A percentile compares a stretch with the other conserved stretches of the same genome.
Evolutionary conservation across 2,113 vertebrate species (phyloP).

Genomic region (Apistogramma diplotaenia): DNA sequence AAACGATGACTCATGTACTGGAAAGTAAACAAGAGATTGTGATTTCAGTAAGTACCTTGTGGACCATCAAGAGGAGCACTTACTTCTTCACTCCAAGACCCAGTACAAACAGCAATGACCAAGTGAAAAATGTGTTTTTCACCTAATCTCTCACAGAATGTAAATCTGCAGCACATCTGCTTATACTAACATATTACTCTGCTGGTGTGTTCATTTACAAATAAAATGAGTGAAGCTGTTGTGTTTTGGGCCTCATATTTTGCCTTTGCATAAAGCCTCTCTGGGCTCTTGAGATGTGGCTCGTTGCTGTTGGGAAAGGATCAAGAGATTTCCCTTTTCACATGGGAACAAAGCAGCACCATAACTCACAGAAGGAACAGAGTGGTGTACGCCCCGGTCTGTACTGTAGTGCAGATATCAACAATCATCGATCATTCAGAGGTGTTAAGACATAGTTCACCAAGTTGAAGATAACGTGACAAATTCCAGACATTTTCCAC

Average conservation of each 20-base stretch:
- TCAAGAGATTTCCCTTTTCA: constrained; percentile 57
- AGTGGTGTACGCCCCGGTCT: constrained; percentile 40
- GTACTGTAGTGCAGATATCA: not conserved
- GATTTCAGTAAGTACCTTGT: not conserved
- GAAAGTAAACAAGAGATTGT: not conserved
- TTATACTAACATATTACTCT: not conserved
- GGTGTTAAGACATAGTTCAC: not conserved
- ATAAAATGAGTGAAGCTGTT: not conserved
- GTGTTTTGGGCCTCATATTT: not conserved
- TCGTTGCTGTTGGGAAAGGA: constrained; percentile 41
- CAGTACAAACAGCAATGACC: not conserved
- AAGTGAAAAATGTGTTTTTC: not conserved
- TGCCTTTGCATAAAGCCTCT: not conserved
- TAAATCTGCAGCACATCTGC: not conserved
- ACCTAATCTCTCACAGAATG: not conserved
- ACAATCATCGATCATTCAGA: constrained; percentile 13
- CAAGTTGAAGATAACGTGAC: not conserved
- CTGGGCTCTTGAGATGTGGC: constrained; percentile 3
- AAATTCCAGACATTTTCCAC: not conserved
- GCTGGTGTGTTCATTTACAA: not conserved
- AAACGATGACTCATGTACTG: not conserved
- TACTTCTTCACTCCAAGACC: not conserved
- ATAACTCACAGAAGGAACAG: constrained; percentile 39
- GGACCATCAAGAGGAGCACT: not conserved
- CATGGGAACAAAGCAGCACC: constrained; percentile 55